Conservation (phyloP, 1,140 invertebrate species). For the Phenacoccus solenopsis region DNA sequence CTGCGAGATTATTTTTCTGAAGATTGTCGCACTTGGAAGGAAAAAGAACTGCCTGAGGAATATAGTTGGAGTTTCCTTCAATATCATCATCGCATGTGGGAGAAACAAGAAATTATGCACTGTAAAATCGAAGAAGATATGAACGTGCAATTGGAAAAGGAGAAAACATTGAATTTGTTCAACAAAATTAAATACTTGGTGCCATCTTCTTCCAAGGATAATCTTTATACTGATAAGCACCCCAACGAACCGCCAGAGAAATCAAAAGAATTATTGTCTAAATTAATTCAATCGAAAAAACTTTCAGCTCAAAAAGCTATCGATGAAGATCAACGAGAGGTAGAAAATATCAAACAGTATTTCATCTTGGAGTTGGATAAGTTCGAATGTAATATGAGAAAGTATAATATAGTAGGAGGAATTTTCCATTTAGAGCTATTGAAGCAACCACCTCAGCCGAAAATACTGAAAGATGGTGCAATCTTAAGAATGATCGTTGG, state of each 20-base stretch:
- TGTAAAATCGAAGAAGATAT: not conserved
- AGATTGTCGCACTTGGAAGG: not conserved
- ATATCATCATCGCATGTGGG: not conserved
- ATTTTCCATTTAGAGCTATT: conserved; percentile 48
- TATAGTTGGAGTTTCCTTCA: not conserved
- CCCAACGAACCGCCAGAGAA: not conserved
- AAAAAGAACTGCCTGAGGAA: not conserved
- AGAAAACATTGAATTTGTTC: not conserved
- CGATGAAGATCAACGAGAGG: not conserved
- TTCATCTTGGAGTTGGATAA: not conserved
- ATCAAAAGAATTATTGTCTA: not conserved
- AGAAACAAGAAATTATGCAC: not conserved
- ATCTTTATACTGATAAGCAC: not conserved
- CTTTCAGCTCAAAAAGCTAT: not conserved
- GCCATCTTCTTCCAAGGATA: not conserved
- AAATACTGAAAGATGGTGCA: conserved; percentile 28
- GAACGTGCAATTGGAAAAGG: not conserved
- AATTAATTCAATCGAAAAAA: not conserved
- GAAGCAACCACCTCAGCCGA: conserved; percentile 50
- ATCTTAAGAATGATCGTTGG: conserved; percentile 22
- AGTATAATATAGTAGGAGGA: conserved; percentile 45
- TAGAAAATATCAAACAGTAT: not conserved
- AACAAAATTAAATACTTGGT: conserved; percentile 1
- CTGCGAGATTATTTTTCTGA: not conserved
- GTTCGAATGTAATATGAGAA: conserved; percentile 2